Conservation (phyloP, 2,888 invertebrate genomes). For the Chrysopilus asiliformis region DNA sequence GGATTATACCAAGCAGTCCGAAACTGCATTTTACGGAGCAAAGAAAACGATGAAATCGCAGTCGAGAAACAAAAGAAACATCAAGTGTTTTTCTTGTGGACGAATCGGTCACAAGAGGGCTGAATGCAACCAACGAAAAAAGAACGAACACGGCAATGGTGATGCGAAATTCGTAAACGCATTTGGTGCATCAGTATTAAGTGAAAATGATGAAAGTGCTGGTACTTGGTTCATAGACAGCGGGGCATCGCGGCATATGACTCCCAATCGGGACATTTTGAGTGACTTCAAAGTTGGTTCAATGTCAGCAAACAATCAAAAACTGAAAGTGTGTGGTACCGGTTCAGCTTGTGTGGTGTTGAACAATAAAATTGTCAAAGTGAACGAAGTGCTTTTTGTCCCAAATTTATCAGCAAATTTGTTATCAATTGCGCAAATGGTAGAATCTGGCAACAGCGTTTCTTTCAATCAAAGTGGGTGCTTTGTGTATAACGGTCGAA, state of each 20-base stretch:
- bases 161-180: neutral
- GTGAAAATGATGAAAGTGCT: conserved; percentile 5
- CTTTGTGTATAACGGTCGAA: neutral
- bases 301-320: conserved; percentile 12
- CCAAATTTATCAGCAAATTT: conserved; percentile 14
- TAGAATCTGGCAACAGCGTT: neutral
- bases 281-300: no score
- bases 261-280: no score
- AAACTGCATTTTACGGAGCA: neutral
- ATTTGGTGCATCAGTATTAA: conserved; percentile 2
- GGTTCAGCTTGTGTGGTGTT: conserved; percentile 14
- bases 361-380: conserved; percentile 5
- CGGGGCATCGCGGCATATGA: no score
- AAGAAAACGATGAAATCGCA: neutral
- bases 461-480: neutral
- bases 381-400: conserved; percentile 7
- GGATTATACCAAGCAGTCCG: neutral
- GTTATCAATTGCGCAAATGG: conserved; percentile 10
- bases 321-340: conserved; percentile 9
- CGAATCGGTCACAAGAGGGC: neutral
- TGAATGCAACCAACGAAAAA: neutral
- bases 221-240: no score
- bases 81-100: neutral
- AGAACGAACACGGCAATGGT: neutral
- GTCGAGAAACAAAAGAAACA: neutral